Evolutionary conservation across 35 echinoderm and acorn worm species (phyloP).

Genomic region (Lytechinus pictus): DNA sequence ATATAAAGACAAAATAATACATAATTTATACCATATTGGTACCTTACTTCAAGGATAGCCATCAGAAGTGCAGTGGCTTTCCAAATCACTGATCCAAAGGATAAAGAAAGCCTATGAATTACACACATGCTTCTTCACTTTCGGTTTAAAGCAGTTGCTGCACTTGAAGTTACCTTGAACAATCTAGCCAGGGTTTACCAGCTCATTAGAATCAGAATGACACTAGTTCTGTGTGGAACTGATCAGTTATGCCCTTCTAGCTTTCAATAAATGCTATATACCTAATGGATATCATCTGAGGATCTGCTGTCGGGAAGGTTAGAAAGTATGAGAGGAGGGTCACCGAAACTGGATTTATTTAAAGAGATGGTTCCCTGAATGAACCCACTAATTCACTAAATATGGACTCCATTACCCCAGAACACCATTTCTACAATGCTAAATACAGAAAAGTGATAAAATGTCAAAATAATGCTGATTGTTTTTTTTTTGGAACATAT

Average conservation of each 20-base stretch:
- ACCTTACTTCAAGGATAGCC: not conserved
- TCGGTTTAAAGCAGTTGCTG: not conserved
- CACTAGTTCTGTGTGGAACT: too few species aligned
- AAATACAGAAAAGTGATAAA: too few species aligned
- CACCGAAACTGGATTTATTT: not conserved
- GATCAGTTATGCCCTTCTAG: too few species aligned
- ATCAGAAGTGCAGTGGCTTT: not conserved
- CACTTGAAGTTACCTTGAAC: not conserved
- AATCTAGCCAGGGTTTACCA: not conserved
- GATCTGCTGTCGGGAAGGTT: not conserved
- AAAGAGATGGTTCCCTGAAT: not conserved
- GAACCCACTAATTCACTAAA: not conserved
- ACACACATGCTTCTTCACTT: not conserved
- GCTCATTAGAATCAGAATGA: too few species aligned
- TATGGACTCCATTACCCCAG: too few species aligned
- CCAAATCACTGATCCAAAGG: not conserved
- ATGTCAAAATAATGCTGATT: too few species aligned
- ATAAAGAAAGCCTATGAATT: not conserved
- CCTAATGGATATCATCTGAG: not conserved
- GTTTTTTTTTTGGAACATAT: too few species aligned
- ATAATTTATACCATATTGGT: not conserved
- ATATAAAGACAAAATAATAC: not conserved
- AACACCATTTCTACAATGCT: too few species aligned
- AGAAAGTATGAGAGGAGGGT: not conserved
- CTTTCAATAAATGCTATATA: too few species aligned